Percentiles rank a stretch among this genome's conserved stretches.
These are phyloP conservation scores for Ptychadena robeensis DNA, from an alignment of 2,797 vertebrate genomes.

Conservation along the genomic window DNA sequence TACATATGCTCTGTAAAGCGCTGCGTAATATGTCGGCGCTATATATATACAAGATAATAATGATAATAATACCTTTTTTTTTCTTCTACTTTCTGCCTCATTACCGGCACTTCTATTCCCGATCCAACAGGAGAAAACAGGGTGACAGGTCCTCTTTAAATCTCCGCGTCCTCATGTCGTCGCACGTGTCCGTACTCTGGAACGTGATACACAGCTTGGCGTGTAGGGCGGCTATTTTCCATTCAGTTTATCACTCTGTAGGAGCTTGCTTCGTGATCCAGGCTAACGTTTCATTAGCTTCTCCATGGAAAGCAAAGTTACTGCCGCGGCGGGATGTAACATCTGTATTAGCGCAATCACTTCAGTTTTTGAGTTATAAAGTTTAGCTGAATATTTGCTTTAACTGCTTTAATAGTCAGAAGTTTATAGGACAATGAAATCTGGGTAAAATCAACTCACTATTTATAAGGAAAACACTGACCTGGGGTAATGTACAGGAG, in stretches of 20 bases:
- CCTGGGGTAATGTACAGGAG: too few relatives aligned
- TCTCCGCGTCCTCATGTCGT: neutral
- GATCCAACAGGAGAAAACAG: too few relatives aligned
- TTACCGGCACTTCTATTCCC: too few relatives aligned
- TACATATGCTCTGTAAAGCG: too few relatives aligned
- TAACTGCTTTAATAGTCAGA: neutral
- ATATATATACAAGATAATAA: too few relatives aligned
- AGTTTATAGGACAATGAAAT: too few relatives aligned
- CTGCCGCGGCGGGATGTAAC: constrained; percentile 9
- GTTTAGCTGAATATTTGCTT: neutral
- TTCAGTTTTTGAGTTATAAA: neutral
- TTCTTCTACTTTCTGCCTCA: too few relatives aligned
- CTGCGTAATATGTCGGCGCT: too few relatives aligned
- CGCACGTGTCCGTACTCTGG: neutral
- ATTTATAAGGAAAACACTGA: too few relatives aligned
- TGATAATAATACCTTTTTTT: too few relatives aligned
- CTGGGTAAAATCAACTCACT: too few relatives aligned
- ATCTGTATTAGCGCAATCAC: constrained; percentile 7
- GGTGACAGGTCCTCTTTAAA: neutral
- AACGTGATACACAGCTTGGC: constrained; percentile 32
- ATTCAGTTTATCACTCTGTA: constrained; percentile 16
- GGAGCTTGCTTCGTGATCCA: constrained; percentile 34
- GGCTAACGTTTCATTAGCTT: constrained; percentile 43
- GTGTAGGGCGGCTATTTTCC: constrained; percentile 18
- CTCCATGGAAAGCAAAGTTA: neutral